These are phyloP conservation scores for Pollenia angustigena DNA, from an alignment of 2,888 invertebrate genomes.

Conservation along the genomic window DNA sequence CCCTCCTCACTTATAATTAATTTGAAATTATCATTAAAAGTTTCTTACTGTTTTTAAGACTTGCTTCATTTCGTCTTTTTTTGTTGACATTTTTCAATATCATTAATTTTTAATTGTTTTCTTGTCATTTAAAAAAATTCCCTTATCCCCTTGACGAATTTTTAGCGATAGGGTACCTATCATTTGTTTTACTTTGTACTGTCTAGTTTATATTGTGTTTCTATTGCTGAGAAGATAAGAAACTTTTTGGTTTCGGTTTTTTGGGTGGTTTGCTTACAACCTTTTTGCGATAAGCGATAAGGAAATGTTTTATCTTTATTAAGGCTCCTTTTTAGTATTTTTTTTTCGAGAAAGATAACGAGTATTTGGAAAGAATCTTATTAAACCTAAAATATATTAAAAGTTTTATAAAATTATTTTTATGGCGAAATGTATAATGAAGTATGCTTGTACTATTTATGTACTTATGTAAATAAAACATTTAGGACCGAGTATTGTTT, in stretches of 20 bases:
- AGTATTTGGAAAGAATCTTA: neutral
- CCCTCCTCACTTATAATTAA: too few species aligned
- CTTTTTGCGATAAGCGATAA: slow-evolving; percentile 61
- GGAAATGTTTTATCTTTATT: slow-evolving; percentile 67
- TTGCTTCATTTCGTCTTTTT: neutral
- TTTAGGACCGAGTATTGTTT: too few species aligned
- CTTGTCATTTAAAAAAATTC: too few species aligned
- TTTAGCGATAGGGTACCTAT: neutral
- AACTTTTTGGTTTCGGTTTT: slow-evolving; percentile 35
- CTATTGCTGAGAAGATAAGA: slow-evolving; percentile 51
- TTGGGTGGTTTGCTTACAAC: slow-evolving; percentile 42
- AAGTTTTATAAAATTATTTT: too few species aligned
- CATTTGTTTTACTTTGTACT: neutral
- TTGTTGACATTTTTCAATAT: too few species aligned
- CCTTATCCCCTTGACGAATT: slow-evolving; percentile 21
- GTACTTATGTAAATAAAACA: too few species aligned
- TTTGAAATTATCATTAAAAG: too few species aligned
- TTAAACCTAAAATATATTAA: neutral
- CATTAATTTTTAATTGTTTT: neutral
- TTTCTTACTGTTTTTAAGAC: too few species aligned
- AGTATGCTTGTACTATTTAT: too few species aligned
- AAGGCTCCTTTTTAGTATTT: slow-evolving; percentile 48
- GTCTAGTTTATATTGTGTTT: neutral
- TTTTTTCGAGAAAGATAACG: slow-evolving; percentile 43
- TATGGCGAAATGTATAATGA: too few species aligned